Conservation (phyloP, 1,140 invertebrate species). For the Lanistes nyassanus region DNA sequence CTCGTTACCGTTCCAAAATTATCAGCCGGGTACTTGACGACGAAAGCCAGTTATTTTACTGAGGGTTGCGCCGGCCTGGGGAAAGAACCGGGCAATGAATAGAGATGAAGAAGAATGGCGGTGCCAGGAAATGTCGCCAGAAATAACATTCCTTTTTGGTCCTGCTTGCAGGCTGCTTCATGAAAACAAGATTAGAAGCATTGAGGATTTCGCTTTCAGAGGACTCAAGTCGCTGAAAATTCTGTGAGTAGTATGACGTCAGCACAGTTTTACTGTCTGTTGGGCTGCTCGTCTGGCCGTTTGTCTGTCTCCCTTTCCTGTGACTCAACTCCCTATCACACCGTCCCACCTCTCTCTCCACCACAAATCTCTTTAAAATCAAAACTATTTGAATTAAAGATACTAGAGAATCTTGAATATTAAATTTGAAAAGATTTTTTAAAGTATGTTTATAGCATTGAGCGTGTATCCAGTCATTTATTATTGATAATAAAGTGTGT, state of each 20-base stretch:
- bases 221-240: conserved; percentile 41
- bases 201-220: conserved; percentile 45
- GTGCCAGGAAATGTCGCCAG: too few relatives aligned
- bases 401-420: too few relatives aligned
- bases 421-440: too few relatives aligned
- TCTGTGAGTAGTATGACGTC: conserved; percentile 38
- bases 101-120: too few relatives aligned
- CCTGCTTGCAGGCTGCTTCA: conserved; percentile 41
- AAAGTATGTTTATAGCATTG: too few relatives aligned
- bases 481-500: too few relatives aligned
- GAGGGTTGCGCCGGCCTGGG: neutral
- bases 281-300: conserved; percentile 24
- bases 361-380: neutral
- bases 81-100: neutral
- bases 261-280: neutral
- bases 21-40: neutral
- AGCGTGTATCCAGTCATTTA: too few relatives aligned
- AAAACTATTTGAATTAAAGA: too few relatives aligned
- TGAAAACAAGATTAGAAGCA: conserved; percentile 42
- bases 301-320: conserved; percentile 29
- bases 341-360: conserved; percentile 14
- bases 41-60: neutral
- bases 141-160: too few relatives aligned
- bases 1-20: too few relatives aligned
- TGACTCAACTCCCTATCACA: conserved; percentile 8